Conservation (phyloP, 1,140 invertebrate genomes). For the Drepana arcuata region DNA sequence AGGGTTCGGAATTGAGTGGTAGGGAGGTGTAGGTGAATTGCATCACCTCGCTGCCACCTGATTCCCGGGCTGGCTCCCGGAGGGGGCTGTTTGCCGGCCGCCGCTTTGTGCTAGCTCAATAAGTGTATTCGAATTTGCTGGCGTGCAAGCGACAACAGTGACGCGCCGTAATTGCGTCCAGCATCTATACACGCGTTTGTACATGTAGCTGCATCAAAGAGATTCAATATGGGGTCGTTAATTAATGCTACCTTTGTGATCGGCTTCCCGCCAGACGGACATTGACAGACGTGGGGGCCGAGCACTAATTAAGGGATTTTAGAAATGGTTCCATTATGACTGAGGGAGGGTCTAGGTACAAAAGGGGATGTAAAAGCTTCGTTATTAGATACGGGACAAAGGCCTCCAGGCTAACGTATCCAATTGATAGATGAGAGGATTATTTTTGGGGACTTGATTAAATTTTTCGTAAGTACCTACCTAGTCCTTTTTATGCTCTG, state of each 20-base stretch:
- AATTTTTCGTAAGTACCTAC: too few relatives aligned
- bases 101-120: conserved; percentile 44
- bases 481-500: too few relatives aligned
- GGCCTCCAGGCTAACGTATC: too few relatives aligned
- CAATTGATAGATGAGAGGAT: too few relatives aligned
- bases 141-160: conserved; percentile 43
- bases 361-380: too few relatives aligned
- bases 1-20: not conserved
- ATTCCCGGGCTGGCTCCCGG: conserved; percentile 28
- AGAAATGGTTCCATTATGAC: conserved; percentile 10
- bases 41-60: conserved; percentile 49
- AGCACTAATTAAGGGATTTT: conserved; percentile 28
- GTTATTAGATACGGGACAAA: too few relatives aligned
- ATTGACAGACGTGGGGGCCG: conserved; percentile 23
- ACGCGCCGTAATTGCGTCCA: conserved; percentile 46
- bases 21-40: conserved; percentile 22
- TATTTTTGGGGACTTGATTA: too few relatives aligned
- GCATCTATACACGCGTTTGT: not conserved
- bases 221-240: conserved; percentile 30
- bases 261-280: conserved; percentile 19
- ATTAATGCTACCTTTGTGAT: conserved; percentile 29
- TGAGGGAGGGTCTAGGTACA: too few relatives aligned
- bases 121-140: conserved; percentile 34
- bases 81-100: conserved; percentile 35
- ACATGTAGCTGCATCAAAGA: conserved; percentile 1